phyloP scores from a whole-genome alignment of 2,113 vertebrate genomes.

The Hystrix cristata region DNA sequence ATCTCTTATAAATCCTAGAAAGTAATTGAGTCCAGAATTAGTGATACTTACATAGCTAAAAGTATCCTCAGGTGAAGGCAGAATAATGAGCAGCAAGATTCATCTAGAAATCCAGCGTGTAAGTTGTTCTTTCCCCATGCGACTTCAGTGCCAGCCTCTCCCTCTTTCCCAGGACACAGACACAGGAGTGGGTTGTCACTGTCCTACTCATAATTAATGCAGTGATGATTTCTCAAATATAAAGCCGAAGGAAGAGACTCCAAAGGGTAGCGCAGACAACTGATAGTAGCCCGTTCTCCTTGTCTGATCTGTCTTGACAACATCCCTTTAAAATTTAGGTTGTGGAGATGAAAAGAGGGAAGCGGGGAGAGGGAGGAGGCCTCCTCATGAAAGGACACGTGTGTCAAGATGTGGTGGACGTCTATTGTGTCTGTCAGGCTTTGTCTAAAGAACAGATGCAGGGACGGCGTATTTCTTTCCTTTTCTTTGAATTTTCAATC shows the following conservation, averaged over 20 bases:
- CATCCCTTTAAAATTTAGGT: neutral
- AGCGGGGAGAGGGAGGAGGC: neutral
- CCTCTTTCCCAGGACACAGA: neutral
- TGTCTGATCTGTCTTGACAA: neutral
- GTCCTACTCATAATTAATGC: neutral
- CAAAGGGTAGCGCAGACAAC: neutral
- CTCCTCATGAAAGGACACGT: neutral
- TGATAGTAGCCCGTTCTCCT: neutral
- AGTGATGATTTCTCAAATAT: neutral
- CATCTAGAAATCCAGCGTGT: neutral
- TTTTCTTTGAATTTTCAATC: slow-evolving; percentile 34
- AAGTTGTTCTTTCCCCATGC: neutral
- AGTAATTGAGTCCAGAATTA: neutral
- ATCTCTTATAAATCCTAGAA: neutral
- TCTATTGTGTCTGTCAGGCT: neutral
- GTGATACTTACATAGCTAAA: neutral
- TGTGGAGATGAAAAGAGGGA: neutral
- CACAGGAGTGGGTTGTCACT: neutral
- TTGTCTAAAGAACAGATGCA: neutral
- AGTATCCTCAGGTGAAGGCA: fast-evolving
- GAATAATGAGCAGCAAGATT: neutral
- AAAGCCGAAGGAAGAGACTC: neutral
- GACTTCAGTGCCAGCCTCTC: neutral
- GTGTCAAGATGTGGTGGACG: neutral
- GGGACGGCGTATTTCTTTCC: neutral